A percentile compares a stretch with the other conserved stretches of the same genome.
phyloP scores from a whole-genome alignment of 2,113 vertebrate genomes.

The Cranoglanis bouderius region DNA sequence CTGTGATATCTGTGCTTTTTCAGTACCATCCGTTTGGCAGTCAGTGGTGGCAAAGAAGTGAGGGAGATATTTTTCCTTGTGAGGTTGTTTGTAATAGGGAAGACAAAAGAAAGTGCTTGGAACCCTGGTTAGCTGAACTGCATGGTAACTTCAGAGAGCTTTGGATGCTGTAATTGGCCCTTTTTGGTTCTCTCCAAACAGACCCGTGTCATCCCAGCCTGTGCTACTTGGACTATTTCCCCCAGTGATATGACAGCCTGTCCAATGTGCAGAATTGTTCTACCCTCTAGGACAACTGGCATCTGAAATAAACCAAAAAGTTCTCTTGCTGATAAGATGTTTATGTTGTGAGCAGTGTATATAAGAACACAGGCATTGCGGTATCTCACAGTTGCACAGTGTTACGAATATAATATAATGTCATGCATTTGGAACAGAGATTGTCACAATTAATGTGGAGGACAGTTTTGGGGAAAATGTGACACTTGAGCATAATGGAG shows the following conservation, averaged over 20 bases:
- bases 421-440: background rate
- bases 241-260: conserved; percentile 59
- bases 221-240: conserved; percentile 56
- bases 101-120: background rate
- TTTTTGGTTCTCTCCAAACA: conserved; percentile 57
- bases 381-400: background rate
- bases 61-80: background rate
- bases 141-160: conserved; percentile 16
- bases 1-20: background rate
- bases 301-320: background rate
- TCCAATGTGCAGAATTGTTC: conserved; percentile 40
- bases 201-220: conserved; percentile 46
- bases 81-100: background rate
- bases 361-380: background rate
- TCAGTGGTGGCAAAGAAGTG: background rate
- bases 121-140: background rate
- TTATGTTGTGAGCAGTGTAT: background rate
- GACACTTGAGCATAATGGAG: background rate
- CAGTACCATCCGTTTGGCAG: background rate
- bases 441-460: background rate
- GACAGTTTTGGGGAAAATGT: background rate
- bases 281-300: background rate
- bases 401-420: background rate
- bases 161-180: conserved; percentile 51
- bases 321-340: background rate